phyloP scores from a whole-genome alignment of 2,888 invertebrate species.

The Leptinotarsa tumamoca region DNA sequence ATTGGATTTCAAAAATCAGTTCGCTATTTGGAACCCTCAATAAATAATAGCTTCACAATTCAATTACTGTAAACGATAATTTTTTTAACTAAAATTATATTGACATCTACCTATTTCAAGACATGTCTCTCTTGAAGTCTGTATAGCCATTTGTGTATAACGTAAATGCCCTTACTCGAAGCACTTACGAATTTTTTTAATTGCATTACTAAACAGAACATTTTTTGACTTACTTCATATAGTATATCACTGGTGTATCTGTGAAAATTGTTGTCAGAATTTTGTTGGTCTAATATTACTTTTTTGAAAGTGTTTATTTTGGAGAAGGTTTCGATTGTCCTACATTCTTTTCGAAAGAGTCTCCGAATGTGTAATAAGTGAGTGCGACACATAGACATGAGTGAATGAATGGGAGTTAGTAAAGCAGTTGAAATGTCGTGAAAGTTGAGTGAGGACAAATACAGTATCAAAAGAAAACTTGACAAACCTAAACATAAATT shows the following conservation, averaged over 20 bases:
- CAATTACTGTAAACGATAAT: constrained; percentile 37
- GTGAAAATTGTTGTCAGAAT: constrained; percentile 65
- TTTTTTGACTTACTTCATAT: constrained; percentile 24
- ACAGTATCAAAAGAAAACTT: constrained; percentile 61
- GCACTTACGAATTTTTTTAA: constrained; percentile 35
- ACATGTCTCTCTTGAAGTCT: constrained; percentile 37
- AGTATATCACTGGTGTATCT: constrained; percentile 39
- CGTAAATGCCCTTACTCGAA: constrained; percentile 39
- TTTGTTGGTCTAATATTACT: constrained; percentile 52
- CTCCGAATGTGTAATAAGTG: constrained; percentile 23
- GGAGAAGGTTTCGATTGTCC: constrained; percentile 18
- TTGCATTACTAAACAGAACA: constrained; percentile 34
- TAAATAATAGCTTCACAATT: constrained; percentile 30
- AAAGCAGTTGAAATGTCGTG: constrained; percentile 37
- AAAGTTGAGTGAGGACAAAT: constrained; percentile 39
- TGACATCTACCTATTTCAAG: constrained; percentile 40
- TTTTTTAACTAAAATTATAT: constrained; percentile 33
- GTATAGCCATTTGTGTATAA: constrained; percentile 44
- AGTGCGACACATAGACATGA: constrained; percentile 46
- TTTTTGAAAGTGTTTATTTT: constrained; percentile 25
- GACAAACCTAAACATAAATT: constrained; percentile 67
- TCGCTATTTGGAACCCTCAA: constrained; percentile 32
- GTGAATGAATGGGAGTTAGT: constrained; percentile 55
- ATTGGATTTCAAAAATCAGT: constrained; percentile 33
- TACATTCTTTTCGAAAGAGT: constrained; percentile 17